phyloP scores from a whole-genome alignment of 2,888 invertebrate genomes.

The Lithophane leautieri region DNA sequence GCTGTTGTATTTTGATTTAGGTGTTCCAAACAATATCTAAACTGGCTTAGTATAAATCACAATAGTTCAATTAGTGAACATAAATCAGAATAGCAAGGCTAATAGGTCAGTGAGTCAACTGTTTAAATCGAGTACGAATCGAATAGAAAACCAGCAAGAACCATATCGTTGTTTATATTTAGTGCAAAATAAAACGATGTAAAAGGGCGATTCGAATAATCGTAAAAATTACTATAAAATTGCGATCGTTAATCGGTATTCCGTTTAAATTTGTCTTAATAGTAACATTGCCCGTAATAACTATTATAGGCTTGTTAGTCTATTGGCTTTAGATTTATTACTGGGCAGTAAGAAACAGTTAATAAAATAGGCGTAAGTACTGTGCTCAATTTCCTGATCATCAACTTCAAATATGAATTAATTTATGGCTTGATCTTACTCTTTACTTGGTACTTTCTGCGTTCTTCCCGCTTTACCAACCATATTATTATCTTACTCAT shows the following conservation, averaged over 20 bases:
- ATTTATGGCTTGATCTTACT: not conserved
- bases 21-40: slow-evolving; percentile 41
- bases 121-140: slow-evolving; percentile 67
- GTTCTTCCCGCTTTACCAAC: not conserved
- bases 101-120: slow-evolving; percentile 74
- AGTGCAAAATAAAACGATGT: slow-evolving; percentile 39
- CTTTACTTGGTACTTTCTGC: not conserved
- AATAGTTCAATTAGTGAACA: slow-evolving; percentile 64
- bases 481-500: not conserved
- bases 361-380: not conserved
- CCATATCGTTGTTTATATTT: slow-evolving; percentile 52
- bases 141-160: slow-evolving; percentile 52
- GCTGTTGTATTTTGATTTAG: slow-evolving; percentile 22
- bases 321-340: slow-evolving; percentile 14
- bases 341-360: not conserved
- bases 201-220: slow-evolving; percentile 57
- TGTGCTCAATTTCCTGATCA: slow-evolving; percentile 10
- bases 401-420: not conserved
- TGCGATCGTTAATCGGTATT: slow-evolving; percentile 45
- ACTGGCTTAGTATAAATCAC: slow-evolving; percentile 55
- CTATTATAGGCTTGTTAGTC: slow-evolving; percentile 22
- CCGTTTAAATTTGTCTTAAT: slow-evolving; percentile 55
- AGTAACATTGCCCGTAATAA: slow-evolving; percentile 53
- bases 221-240: slow-evolving; percentile 57
- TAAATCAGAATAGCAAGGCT: slow-evolving; percentile 69